Evolutionary conservation across 1,140 invertebrate genomes (phyloP), one percentile per base, ranked within the genome.

Genomic region (Diabrotica virgifera): DNA sequence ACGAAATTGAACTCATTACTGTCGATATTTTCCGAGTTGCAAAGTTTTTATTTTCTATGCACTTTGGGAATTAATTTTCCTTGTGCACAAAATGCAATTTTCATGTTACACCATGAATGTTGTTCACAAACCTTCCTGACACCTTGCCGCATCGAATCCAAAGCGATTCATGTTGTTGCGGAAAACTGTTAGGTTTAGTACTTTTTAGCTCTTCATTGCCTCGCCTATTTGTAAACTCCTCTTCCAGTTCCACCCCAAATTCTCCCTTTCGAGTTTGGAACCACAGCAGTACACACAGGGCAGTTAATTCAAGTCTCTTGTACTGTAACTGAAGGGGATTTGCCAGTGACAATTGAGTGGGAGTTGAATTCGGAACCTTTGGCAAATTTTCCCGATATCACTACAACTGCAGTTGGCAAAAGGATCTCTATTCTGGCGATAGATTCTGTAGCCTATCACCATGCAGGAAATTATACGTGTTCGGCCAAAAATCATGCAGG

Each of bases 251-350:
- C 82, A 63, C 89, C 88, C 8, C 85, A 87, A 78, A 87, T 90
- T 57, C 82, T 83, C 14, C 86, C 88, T 9, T 90, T 90, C 73
- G 80, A 83, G 70, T 87, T 87, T 69, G 85, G 85, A 56, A 84
- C 87, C 70, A 84, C 84, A 68, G 82, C 85, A 5, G 71, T 89
- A 10, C 85, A 89, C 71, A 85, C 89, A 70, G 90, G 89, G 24
- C 87, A 90, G 68, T 85, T 87, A 37, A 85, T 87, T 5, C 87
- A 87, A 13, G 80, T 92, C 35, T 85, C 85, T 6, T 94, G 92
- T 78, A 86, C 86, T 37, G 86, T 89, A 53, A 79, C 85, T 65
- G 86, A 89, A 72, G 89, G 89, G 5, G 89, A 89, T 74, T 78
- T 87, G 51, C 88, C 86, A 36, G 79, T 90, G 14, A 83, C 82